Evolutionary conservation across 2,797 vertebrate species (phyloP).

Genomic region (Eulemur albifrons): DNA sequence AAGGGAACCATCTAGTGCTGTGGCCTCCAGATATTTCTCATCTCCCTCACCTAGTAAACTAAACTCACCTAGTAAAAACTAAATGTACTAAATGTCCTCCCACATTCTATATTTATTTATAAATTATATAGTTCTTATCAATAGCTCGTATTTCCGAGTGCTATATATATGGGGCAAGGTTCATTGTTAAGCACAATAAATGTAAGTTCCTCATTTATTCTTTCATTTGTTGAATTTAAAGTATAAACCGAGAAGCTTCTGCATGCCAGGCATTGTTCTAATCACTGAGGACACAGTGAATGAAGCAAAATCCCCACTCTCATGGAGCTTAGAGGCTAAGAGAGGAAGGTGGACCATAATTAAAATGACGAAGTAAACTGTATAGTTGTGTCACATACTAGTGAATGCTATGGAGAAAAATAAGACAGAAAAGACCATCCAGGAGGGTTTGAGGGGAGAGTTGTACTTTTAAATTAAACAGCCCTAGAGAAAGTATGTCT

Average conservation of each 20-base stretch:
- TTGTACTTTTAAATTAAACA: background rate
- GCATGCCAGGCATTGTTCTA: background rate
- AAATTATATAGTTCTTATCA: background rate
- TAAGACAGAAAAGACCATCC: background rate
- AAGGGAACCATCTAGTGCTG: background rate
- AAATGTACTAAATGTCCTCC: background rate
- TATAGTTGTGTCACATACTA: background rate
- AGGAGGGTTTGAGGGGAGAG: background rate
- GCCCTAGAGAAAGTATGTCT: background rate
- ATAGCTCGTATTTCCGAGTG: background rate
- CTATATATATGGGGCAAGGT: background rate
- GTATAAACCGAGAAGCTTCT: background rate
- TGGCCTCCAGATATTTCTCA: background rate
- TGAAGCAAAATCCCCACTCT: background rate
- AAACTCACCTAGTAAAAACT: background rate
- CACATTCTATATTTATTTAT: background rate
- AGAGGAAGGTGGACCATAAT: background rate
- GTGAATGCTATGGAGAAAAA: background rate
- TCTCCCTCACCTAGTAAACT: background rate
- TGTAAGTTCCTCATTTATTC: background rate
- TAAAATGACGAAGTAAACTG: background rate
- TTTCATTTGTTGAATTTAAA: conserved; percentile 21
- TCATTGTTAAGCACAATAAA: background rate
- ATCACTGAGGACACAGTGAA: background rate
- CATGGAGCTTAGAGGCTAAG: background rate